Percentiles rank a stretch among this genome's conserved stretches.
phyloP scores from a whole-genome alignment of 2,888 invertebrate genomes.

The Ormia ochracea region DNA sequence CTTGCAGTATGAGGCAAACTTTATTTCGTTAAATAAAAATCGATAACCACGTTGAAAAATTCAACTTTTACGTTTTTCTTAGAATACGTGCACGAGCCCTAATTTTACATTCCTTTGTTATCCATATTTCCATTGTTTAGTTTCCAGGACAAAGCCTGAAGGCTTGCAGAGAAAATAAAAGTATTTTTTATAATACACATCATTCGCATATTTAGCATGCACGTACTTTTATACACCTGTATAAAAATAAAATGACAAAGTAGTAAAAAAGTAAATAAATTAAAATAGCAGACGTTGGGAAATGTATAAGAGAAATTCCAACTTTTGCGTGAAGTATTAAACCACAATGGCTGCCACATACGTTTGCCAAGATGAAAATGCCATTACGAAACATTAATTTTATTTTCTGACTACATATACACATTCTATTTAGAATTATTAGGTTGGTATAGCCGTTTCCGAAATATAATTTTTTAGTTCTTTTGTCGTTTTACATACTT shows the following conservation, averaged over 20 bases:
- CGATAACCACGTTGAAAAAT: conserved; percentile 47
- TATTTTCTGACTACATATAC: too few species aligned
- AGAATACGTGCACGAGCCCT: neutral
- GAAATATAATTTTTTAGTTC: too few species aligned
- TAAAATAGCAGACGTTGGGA: neutral
- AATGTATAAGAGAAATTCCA: neutral
- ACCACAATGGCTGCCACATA: neutral
- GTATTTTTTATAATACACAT: neutral
- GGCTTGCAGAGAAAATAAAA: neutral
- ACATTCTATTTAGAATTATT: neutral
- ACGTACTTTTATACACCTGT: neutral
- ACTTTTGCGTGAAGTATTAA: neutral
- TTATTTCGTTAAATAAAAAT: conserved; percentile 31
- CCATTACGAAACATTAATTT: neutral
- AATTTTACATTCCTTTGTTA: neutral
- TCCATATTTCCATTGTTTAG: neutral
- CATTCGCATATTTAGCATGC: neutral
- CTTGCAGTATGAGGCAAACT: neutral
- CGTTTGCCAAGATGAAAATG: neutral
- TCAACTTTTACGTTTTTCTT: conserved; percentile 14
- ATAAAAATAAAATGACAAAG: neutral
- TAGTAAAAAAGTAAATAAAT: neutral
- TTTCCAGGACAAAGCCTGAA: neutral
- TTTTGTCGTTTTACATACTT: too few species aligned
- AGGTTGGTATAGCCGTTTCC: too few species aligned